Base-by-base conservation (phyloP, 2,797 vertebrate species). In the Poecilia velifera region DNA sequence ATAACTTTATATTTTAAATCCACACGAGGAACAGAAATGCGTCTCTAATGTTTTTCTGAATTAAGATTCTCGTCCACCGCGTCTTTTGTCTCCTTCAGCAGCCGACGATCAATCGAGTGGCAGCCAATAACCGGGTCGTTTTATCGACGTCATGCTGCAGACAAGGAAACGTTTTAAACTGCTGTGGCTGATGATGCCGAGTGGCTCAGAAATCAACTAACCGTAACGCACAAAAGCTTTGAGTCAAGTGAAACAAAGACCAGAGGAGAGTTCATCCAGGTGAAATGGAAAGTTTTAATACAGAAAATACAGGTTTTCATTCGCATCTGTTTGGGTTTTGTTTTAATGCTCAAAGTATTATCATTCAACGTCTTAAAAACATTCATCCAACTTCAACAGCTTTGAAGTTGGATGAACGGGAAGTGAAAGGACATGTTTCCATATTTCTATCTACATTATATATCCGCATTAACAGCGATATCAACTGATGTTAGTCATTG, bases 111-210 rank as follows among this genome's bases (percentile, higher is more conserved):
- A 25, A 68, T 74, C 74, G 70, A 47, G 76, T 10, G 64, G 31
- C 59, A 34, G 59, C 59, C 31, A 64, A 64, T 34, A 64, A 64
- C 31, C 16, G 6, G 59, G 34, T 64, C 9, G 31, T 31, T 76
- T 78, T 80, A 74, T 79, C 70, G 55, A 75, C 16, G 71, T 12
- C 80, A 16, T 22, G 34, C 74, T 76, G 76, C 64, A 57, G 72
- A 34, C 6, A 68, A 76, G 51, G 46, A 79, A 81, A 86, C 25
- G 57, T 39, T 25, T 46, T 66, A 62, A 55, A 39, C 55, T 68
- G 80, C 47, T 31, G 31, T 20, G 71, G 45, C 14, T 28, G 55
- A 57, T 57, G 9, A 76, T 46, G 47, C 47, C 75, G 77, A 73
- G 82, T 25, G 57, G 28, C 57, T 34, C 57, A 64, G 62, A 36